Evolutionary conservation across 1,140 invertebrate genomes (phyloP), one percentile per base, ranked within the genome.

Genomic region (Bombus impatiens): DNA sequence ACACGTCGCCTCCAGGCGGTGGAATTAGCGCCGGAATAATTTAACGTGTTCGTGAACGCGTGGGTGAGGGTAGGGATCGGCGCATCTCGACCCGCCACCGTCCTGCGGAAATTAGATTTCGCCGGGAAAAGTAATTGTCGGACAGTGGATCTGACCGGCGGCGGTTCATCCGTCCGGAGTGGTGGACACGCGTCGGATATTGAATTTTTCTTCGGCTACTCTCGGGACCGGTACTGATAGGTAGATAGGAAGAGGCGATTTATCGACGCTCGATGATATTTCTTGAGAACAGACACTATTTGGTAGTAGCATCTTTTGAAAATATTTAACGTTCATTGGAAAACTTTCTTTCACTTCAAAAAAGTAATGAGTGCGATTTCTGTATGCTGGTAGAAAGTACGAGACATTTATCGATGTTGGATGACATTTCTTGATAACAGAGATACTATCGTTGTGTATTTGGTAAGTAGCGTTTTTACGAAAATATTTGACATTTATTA

Each of bases 1-100:
- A n/a, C 59, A 81, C 70, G 44, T 76, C 84, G 70, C 71, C 84
- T 72, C 37, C 75, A 59, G 71, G 74, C 67, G 75, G 57, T 35
- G 86, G 47, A 85, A 87, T 87, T 87, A 78, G 37, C 68, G 75
- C 44, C 18, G 57, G 59, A 72, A 86, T 72, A 80, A 90, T 90
- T 88, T 90, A 90, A 87, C 85, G 62, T 82, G 86, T n/a, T 47
- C 47, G 78, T 18, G 57, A 68, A 37, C 32, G 44, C 44, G 42
- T 18, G 37, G 15, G 1, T 12, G n/a, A 8, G 9, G 28, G 42
- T 10, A 8, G 10, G 44, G 3, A 37, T 22, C 28, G 12, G 18
- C 44, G 40, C 40, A 42, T 53, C 18, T 35, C 42, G 22, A 13
- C 70, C 13, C n/a, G 22, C 18, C 82, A 40, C 6, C 77, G 32